A percentile compares a stretch with the other conserved stretches of the same genome.
phyloP scores from a whole-genome alignment of 2,797 vertebrate species.

The Oryzias sinensis region DNA sequence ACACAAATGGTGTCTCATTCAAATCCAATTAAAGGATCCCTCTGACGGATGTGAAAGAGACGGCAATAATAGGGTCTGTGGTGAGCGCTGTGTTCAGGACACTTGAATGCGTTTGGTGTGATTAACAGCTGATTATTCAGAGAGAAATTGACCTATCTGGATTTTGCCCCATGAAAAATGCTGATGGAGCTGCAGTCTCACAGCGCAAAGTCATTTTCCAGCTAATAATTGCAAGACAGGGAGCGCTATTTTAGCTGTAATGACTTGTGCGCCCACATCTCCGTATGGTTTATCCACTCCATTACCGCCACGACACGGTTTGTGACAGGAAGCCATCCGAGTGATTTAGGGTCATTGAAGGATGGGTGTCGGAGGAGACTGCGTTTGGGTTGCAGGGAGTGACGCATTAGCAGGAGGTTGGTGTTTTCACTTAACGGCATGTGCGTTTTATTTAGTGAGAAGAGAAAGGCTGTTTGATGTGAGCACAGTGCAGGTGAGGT shows the following conservation, averaged over 20 bases:
- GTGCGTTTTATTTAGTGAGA: constrained; percentile 69
- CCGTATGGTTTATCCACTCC: constrained; percentile 18
- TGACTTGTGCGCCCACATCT: constrained; percentile 21
- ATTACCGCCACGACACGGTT: constrained; percentile 38
- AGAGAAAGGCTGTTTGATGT: constrained; percentile 74
- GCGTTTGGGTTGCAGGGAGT: constrained; percentile 43
- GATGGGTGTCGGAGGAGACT: constrained; percentile 23
- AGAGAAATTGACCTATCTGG: constrained; percentile 39
- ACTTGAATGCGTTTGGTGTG: constrained; percentile 51
- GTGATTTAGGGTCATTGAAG: constrained; percentile 26
- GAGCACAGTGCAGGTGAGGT: constrained; percentile 74
- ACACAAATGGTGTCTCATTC: constrained; percentile 59
- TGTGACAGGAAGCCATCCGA: constrained; percentile 46
- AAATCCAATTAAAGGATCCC: constrained; percentile 63
- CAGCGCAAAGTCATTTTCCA: constrained; percentile 25
- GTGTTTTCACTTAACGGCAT: constrained; percentile 60
- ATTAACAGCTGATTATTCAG: constrained; percentile 44
- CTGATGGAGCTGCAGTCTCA: constrained; percentile 18
- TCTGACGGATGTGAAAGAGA: constrained; percentile 38
- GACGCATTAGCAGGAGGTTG: constrained; percentile 33
- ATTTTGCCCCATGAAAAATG: constrained; percentile 17
- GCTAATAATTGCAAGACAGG: constrained; percentile 30
- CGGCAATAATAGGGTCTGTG: constrained; percentile 36
- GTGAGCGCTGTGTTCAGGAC: constrained; percentile 22
- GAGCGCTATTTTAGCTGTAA: constrained; percentile 17